Base-by-base conservation (phyloP, 2,797 vertebrate genomes). In the Acipenser oxyrinchus region DNA sequence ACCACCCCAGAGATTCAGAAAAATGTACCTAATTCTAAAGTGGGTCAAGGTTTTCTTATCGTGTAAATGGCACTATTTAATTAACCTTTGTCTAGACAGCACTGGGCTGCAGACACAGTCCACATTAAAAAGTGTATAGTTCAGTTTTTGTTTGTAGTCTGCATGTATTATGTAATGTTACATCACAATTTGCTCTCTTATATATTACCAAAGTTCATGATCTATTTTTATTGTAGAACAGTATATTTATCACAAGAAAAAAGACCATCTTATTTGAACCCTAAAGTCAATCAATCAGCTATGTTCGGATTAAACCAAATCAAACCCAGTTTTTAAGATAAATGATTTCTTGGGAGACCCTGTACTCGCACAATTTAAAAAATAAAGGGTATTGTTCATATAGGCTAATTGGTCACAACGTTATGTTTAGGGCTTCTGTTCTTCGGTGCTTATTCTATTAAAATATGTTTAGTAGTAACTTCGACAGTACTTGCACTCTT, bases 31-130 rank as follows among this genome's bases (percentile, higher is more conserved):
- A 37, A 37, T 37, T 37, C 23, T 49, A 55, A 71, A 71, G 60
- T 71, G 48, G 66, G 70, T 71, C 70, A 71, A 18, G 70, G 70
- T 53, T 48, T 60, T 66, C 48, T 48, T 50, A 58, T 23, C 12
- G 49, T 53, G 58, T 51, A 68, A 51, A 65, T 62, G 60, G 60
- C 37, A 71, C 53, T 71, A 67, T 71, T 65, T 64, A 60, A 50
- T 49, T 64, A 67, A 67, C 69, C 69, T 71, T 71, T 71, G 69
- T 64, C 69, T 71, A 71, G 69, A 67, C 66, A 49, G 62, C 50
- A n/a, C n/a, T 53, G 65, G 60, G 51, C 58, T 48, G 65, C n/a
- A 70, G 65, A 65, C 65, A 66, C 60, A 18, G 64, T 52, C 64
- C 62, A 60, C 48, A 37, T 50, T 57, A n/a, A 48, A 48, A 51